These are phyloP conservation scores for Phalera bucephala DNA, from an alignment of 2,888 invertebrate genomes.

Conservation along the genomic window DNA sequence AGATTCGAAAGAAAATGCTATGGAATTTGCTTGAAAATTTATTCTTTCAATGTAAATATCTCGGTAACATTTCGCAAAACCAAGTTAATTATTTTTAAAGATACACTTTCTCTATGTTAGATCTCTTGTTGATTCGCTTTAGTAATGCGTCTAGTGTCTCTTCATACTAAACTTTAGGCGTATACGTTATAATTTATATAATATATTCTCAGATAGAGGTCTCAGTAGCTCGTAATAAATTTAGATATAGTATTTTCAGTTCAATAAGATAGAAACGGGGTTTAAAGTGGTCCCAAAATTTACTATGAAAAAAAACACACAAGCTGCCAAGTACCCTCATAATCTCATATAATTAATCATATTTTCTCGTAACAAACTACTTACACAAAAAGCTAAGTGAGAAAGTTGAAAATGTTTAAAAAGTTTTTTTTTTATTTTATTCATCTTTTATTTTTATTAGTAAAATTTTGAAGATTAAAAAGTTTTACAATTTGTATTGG, in stretches of 20 bases:
- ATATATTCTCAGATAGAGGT: slow-evolving; percentile 23
- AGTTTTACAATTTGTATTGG: slow-evolving; percentile 47
- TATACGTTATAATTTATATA: slow-evolving; percentile 23
- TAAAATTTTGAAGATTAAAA: slow-evolving; percentile 52
- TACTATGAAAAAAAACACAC: slow-evolving; percentile 76
- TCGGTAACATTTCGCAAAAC: slow-evolving; percentile 71
- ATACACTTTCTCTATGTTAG: slow-evolving; percentile 40
- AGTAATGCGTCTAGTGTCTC: slow-evolving; percentile 58
- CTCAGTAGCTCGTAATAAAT: slow-evolving; percentile 19
- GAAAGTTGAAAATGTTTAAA: slow-evolving; percentile 46
- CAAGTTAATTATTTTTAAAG: slow-evolving; percentile 43
- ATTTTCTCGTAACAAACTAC: slow-evolving; percentile 52
- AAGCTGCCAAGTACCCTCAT: slow-evolving; percentile 52
- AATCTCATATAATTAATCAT: slow-evolving; percentile 36
- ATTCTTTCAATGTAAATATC: slow-evolving; percentile 66
- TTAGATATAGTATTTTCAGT: slow-evolving; percentile 33
- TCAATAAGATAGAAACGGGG: slow-evolving; percentile 50
- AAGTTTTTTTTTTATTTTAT: slow-evolving; percentile 18
- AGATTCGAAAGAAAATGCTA: slow-evolving; percentile 71
- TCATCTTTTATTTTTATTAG: slow-evolving; percentile 18
- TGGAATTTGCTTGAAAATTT: slow-evolving; percentile 76
- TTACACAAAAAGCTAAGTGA: slow-evolving; percentile 63
- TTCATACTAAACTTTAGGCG: slow-evolving; percentile 74
- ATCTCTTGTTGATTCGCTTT: slow-evolving; percentile 41
- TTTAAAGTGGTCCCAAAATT: slow-evolving; percentile 79